Base-by-base conservation (phyloP, 2,888 invertebrate genomes). In the Ametastegia equiseti region DNA sequence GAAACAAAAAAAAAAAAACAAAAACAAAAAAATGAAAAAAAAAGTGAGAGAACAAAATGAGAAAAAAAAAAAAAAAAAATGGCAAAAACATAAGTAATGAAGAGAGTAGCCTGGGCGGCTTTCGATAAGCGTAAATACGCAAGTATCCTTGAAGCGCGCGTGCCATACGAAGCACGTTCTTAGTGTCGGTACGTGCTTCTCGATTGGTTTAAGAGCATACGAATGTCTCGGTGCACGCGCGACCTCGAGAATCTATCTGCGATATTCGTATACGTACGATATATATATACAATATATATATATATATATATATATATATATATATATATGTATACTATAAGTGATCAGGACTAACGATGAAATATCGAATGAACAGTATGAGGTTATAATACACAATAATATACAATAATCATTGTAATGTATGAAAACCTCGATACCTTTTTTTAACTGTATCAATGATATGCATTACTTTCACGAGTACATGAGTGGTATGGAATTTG, bases 101-200 rank as follows among this genome's bases (percentile, higher is more conserved):
- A 36, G 15, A n/a, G 4, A 33, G 15, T 9, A 19, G 33, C n/a
- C 23, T 11, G 13, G 60, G 71, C 78, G 13, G 81, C 82, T 85
- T 84, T 85, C 83, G 80, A 67, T 80, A 86, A 86, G 86, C 88
- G 88, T 89, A 88, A 89, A 89, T 88, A 88, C 85, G 85, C 86
- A 85, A 83, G 82, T 86, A 87, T 71, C 91, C 91, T 91, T 91
- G 89, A n/a, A 85, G 82, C 69, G 83, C 78, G 77, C 78, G 82
- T 81, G 83, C 83, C 84, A 82, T 65, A 82, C 82, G 60, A 81
- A 86, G 88, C 91, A 91, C 91, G 91, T 91, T 87, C 85, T 83
- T 82, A 83, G 81, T 83, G 83, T 83, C 83, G 81, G 82, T 85
- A 87, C 88, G 88, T 88, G 88, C 86, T 83, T 85, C 80, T 83